phyloP scores from a whole-genome alignment of 2,888 invertebrate species.

The Escarpia spicata region DNA sequence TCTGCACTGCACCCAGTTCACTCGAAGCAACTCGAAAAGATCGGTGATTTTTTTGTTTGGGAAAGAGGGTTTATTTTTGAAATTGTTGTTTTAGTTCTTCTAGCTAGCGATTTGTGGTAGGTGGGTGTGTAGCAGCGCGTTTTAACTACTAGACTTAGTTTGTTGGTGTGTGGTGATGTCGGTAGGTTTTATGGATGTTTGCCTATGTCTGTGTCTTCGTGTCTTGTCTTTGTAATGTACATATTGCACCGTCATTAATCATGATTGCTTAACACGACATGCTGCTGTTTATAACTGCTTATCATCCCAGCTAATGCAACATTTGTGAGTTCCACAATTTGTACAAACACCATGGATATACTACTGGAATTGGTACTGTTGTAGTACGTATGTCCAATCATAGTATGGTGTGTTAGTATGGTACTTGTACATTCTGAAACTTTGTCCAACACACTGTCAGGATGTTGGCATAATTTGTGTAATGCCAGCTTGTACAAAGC shows the following conservation, averaged over 20 bases:
- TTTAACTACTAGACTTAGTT: conserved; percentile 13
- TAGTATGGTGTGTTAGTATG: background rate
- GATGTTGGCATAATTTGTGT: background rate
- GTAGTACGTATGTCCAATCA: background rate
- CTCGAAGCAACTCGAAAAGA: background rate
- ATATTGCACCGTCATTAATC: background rate
- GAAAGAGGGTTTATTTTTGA: conserved; percentile 3
- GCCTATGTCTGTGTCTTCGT: background rate
- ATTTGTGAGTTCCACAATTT: background rate
- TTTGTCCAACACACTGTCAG: background rate
- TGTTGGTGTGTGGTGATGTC: conserved; percentile 14
- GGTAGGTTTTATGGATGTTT: background rate
- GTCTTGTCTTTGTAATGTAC: background rate
- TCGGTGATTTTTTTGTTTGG: conserved; percentile 11
- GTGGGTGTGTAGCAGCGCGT: background rate
- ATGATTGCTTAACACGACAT: too few species aligned
- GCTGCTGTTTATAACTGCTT: too few species aligned
- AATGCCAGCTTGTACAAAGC: background rate
- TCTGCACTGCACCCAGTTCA: background rate
- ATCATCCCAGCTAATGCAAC: background rate
- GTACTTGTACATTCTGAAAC: background rate
- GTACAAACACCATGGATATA: background rate
- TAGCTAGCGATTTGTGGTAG: conserved; percentile 16
- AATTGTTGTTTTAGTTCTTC: conserved; percentile 16
- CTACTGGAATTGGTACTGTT: background rate